Base-by-base conservation (phyloP, 2,888 invertebrate species). In the Machimus rusticus region DNA sequence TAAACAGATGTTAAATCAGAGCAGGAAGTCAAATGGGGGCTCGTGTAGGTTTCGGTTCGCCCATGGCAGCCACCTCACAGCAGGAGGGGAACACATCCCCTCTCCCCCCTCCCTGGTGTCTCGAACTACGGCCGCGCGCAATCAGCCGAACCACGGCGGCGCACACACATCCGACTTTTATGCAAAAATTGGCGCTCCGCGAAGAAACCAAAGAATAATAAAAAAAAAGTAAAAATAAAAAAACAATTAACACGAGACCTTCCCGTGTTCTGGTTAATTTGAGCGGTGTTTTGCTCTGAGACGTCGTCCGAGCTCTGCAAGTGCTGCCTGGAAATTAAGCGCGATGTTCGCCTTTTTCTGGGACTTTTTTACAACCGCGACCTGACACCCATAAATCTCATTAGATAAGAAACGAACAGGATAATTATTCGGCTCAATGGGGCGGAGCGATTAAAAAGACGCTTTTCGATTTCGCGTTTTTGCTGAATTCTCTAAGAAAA, bases 1-100 rank as follows among this genome's bases (percentile, higher is more conserved):
- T 86, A 89, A 90, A 89, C 89, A 89, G 90, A 90, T 90, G 89
- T 90, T 89, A 88, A 89, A 87, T 88, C 87, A 89, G 89, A 89
- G 88, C 89, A 89, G 89, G 89, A 88, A 89, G 89, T 88, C 88
- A 87, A 88, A 87, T 85, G 82, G 82, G 78, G 79, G 76, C 74
- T 84, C 77, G 66, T 46, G 86, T 87, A 76, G 87, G 86, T 86
- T 87, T 78, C 81, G 79, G 81, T 55, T 74, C 66, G 66, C 66
- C 66, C 66, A 28, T 66, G 23, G 23, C 28, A 23, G 28, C 23
- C 28, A 23, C 66, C 16, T 6, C 66, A 12, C 66, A 66, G 66
- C 66, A 66, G 66, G 66, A 66, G 66, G 66, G 23, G 19, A 66
- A 23, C 39, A 19, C 28, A 66, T 66, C 66, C 9, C 23, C 66